Conservation (phyloP, 1,140 invertebrate genomes). For the Ptiloglossa arizonensis region DNA sequence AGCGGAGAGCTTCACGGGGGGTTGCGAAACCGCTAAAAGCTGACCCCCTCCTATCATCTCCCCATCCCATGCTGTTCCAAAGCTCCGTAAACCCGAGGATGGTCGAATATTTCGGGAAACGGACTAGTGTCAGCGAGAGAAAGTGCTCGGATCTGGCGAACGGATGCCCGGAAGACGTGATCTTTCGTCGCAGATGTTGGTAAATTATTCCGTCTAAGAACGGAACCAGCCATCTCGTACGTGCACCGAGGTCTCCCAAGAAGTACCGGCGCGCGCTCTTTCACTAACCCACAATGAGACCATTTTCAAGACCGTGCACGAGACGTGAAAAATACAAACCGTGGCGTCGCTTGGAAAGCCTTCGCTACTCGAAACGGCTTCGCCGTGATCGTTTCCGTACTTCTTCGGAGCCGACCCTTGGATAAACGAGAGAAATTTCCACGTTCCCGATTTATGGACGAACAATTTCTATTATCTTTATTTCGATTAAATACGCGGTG, state of each 20-base stretch:
- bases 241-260: not conserved
- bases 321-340: not conserved
- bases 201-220: constrained; percentile 17
- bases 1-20: not conserved
- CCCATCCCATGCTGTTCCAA: too few species aligned
- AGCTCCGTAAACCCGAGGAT: not conserved
- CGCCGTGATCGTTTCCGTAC: too few species aligned
- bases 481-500: too few species aligned
- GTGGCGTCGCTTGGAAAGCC: not conserved
- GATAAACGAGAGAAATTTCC: too few species aligned
- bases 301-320: not conserved
- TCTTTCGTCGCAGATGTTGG: not conserved
- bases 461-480: too few species aligned
- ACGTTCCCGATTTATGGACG: too few species aligned
- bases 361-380: too few species aligned
- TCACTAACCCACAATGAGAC: not conserved
- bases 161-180: not conserved
- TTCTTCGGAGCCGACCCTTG: too few species aligned
- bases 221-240: not conserved
- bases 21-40: not conserved
- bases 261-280: too few species aligned
- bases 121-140: not conserved
- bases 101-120: constrained; percentile 4
- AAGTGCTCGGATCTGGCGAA: not conserved
- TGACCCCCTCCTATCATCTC: not conserved